Percentiles rank a stretch among this genome's conserved stretches.
These are phyloP conservation scores for Ambastaia sidthimunki DNA, from an alignment of 2,797 vertebrate species.

Conservation along the genomic window DNA sequence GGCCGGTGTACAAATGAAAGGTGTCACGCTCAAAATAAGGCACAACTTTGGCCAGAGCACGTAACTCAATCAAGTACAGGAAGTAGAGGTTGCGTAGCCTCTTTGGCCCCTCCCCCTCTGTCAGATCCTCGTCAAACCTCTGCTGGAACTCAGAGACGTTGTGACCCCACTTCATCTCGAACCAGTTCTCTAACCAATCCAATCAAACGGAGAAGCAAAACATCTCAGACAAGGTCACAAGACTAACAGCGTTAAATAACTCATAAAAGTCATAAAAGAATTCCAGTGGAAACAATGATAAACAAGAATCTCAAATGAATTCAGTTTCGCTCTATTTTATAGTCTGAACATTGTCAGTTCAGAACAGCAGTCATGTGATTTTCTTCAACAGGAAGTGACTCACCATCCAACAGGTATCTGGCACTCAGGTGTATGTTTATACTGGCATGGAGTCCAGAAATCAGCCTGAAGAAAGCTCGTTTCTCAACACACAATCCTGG, in stretches of 20 bases:
- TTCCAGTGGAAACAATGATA: background rate
- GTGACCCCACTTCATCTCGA: conserved; percentile 88
- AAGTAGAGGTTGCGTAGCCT: conserved; percentile 94
- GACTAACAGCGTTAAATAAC: too few species aligned
- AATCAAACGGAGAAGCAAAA: conserved; percentile 20
- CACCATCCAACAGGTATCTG: conserved; percentile 89
- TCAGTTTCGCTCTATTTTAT: background rate
- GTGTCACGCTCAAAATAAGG: conserved; percentile 85
- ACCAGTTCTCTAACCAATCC: conserved; percentile 82
- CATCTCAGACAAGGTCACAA: background rate
- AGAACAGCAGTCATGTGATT: background rate
- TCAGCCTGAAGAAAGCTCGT: conserved; percentile 89
- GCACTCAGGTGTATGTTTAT: conserved; percentile 93
- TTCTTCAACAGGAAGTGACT: conserved; percentile 30
- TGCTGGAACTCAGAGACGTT: conserved; percentile 88
- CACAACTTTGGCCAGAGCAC: conserved; percentile 88
- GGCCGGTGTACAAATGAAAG: conserved; percentile 88
- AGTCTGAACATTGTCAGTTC: too few species aligned
- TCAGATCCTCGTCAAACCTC: conserved; percentile 88
- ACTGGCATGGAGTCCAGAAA: conserved; percentile 92
- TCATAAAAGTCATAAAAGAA: background rate
- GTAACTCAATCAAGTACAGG: conserved; percentile 91
- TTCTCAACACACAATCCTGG: conserved; percentile 93
- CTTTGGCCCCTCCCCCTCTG: conserved; percentile 88
- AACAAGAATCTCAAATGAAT: background rate